These are phyloP conservation scores for Anoura caudifer DNA, from an alignment of 2,113 vertebrate species.

Conservation along the genomic window DNA sequence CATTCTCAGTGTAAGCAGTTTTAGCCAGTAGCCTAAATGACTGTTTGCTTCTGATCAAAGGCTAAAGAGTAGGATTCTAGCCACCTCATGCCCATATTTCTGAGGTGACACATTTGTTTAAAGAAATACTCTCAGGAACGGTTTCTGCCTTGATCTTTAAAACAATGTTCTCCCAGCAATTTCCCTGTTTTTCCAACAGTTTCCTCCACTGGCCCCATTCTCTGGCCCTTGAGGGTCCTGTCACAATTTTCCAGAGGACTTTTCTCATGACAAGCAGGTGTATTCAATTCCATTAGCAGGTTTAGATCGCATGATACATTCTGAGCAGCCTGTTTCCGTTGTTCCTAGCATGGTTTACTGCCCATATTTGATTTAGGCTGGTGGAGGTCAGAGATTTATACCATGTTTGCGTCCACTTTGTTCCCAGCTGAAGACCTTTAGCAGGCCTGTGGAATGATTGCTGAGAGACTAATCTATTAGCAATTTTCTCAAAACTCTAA, in stretches of 20 bases:
- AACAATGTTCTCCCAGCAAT: not conserved
- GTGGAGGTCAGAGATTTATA: not conserved
- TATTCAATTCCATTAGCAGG: not conserved
- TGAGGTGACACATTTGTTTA: not conserved
- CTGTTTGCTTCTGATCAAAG: not conserved
- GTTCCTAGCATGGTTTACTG: not conserved
- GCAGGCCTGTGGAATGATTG: not conserved
- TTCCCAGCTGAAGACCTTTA: not conserved
- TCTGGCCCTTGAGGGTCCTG: not conserved
- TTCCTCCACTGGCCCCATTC: not conserved
- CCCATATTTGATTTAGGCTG: not conserved
- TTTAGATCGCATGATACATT: not conserved
- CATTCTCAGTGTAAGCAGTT: not conserved
- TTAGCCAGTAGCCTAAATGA: not conserved
- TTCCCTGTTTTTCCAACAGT: not conserved
- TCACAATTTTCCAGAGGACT: fast-evolving
- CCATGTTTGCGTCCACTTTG: not conserved
- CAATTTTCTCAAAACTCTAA: not conserved
- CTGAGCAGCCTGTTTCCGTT: not conserved
- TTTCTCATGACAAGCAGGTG: not conserved
- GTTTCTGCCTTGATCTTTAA: not conserved
- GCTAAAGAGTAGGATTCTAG: too few species aligned
- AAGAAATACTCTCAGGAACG: not conserved
- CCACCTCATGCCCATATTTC: not conserved
- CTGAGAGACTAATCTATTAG: constrained; percentile 19